These are phyloP conservation scores for Willowsia nigromaculata DNA, from an alignment of 2,888 invertebrate species.

Conservation along the genomic window DNA sequence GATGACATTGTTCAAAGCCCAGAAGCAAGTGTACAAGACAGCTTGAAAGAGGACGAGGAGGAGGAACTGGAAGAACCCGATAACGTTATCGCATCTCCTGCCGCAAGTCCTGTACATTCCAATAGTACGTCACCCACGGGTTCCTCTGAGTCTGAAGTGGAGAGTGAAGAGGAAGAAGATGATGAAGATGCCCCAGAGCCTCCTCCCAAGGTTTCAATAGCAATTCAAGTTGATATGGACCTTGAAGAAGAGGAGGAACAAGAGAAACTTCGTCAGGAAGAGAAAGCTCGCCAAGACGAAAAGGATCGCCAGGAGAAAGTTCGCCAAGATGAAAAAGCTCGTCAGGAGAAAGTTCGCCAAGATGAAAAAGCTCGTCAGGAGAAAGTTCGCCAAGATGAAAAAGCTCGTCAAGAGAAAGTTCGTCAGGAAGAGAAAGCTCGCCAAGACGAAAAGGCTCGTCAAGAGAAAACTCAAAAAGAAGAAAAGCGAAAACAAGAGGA, in stretches of 20 bases:
- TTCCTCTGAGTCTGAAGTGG: conserved; percentile 16
- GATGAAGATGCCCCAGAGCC: conserved; percentile 66
- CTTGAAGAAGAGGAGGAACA: conserved; percentile 73
- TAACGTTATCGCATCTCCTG: conserved; percentile 19
- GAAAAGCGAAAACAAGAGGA: neutral
- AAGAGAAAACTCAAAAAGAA: neutral
- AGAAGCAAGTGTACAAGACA: neutral
- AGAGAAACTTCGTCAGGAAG: neutral
- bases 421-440: neutral
- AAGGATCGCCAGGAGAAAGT: neutral
- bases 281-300: neutral
- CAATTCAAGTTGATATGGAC: conserved; percentile 78
- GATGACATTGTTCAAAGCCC: conserved; percentile 44
- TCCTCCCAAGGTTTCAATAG: conserved; percentile 71
- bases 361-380: neutral
- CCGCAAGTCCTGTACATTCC: conserved; percentile 22
- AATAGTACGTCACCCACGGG: conserved; percentile 25
- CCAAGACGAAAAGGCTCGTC: neutral
- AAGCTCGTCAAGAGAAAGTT: neutral
- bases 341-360: neutral
- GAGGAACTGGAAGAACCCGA: conserved; percentile 44
- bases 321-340: neutral
- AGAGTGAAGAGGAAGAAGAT: conserved; percentile 51
- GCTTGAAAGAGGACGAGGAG: conserved; percentile 37
- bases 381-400: neutral